phyloP scores from a whole-genome alignment of 2,797 vertebrate genomes.

The Cossypha dichroa region DNA sequence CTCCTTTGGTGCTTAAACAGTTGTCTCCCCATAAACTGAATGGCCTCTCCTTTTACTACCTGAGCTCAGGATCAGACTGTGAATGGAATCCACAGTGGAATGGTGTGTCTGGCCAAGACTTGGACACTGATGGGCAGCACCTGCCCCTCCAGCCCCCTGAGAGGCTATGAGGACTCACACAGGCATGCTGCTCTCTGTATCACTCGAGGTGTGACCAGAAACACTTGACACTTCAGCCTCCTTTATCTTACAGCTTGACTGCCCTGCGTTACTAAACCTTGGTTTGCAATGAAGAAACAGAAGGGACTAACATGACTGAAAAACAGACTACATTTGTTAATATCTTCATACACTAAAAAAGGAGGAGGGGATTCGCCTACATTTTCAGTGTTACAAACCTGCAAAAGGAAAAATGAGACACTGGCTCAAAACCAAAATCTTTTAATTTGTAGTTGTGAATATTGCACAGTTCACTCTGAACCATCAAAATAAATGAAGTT shows the following conservation, averaged over 20 bases:
- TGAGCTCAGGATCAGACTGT: background rate
- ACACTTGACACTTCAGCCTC: background rate
- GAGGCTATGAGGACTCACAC: background rate
- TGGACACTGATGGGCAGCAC: background rate
- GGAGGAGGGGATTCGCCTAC: accelerated
- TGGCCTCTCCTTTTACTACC: background rate
- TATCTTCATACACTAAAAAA: background rate
- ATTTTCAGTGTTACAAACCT: background rate
- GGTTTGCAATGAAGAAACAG: background rate
- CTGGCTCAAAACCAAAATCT: background rate
- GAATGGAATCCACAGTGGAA: background rate
- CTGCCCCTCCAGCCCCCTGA: background rate
- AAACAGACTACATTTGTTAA: background rate
- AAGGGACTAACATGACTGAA: background rate
- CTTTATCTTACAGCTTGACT: background rate
- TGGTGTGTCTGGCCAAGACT: background rate
- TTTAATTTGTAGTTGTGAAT: background rate
- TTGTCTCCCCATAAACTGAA: background rate
- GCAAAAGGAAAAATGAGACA: background rate
- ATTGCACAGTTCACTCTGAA: background rate
- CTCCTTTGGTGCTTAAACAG: background rate
- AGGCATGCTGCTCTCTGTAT: background rate
- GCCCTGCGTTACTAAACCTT: background rate
- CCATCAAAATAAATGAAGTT: background rate
- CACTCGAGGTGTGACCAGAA: background rate